Evolutionary conservation across 1,140 invertebrate species (phyloP).

Genomic region (Leptopilina clavipes): DNA sequence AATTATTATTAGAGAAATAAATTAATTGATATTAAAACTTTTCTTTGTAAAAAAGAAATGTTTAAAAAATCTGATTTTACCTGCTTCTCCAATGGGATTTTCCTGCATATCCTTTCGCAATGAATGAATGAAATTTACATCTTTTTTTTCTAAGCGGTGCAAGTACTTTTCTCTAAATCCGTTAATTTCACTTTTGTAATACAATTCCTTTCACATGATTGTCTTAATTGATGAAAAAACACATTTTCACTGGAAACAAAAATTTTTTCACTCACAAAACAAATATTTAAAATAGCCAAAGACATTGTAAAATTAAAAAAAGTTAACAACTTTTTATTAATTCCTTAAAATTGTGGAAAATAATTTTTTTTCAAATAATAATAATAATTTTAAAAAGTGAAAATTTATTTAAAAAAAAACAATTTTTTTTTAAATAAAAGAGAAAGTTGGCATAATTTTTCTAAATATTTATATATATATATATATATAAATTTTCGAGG

Average conservation of each 20-base stretch:
- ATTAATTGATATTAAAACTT: no score
- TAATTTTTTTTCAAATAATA: no score
- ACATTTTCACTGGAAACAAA: slow-evolving; percentile 12
- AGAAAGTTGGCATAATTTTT: neutral
- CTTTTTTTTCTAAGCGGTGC: neutral
- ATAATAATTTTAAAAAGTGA: no score
- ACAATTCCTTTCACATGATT: neutral
- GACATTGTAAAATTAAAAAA: neutral
- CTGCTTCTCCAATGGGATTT: neutral
- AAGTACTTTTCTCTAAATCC: slow-evolving; percentile 1
- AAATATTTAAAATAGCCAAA: neutral
- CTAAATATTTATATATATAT: no score
- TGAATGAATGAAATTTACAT: neutral
- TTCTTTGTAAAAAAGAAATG: no score
- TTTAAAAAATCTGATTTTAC: neutral
- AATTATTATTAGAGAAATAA: no score
- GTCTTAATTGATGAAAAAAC: neutral
- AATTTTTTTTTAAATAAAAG: neutral
- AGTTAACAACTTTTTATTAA: neutral
- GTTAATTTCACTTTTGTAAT: neutral
- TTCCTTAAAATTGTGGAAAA: no score
- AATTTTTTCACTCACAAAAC: neutral
- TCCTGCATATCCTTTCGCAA: neutral
- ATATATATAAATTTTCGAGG: no score
- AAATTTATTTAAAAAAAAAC: no score